A percentile compares a stretch with the other conserved stretches of the same genome.
Evolutionary conservation across 2,797 vertebrate species (phyloP).

Genomic region (Gastrophryne carolinensis): DNA sequence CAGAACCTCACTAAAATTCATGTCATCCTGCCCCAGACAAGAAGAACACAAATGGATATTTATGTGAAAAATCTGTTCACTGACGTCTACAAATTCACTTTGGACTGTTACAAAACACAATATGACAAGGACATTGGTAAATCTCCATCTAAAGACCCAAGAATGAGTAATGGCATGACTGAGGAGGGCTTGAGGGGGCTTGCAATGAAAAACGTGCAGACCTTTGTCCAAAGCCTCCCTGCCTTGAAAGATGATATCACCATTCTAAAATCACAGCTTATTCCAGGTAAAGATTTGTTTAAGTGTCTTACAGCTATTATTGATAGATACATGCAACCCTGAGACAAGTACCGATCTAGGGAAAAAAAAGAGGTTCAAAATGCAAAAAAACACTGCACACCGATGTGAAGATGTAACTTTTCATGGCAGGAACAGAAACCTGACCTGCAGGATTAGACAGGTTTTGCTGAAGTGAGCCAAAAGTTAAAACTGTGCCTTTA

Average conservation of each 20-base stretch:
- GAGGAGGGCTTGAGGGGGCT: conserved; percentile 45
- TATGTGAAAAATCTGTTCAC: conserved; percentile 83
- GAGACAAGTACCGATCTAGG: no score
- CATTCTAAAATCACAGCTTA: conserved; percentile 75
- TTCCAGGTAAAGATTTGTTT: conserved; percentile 76
- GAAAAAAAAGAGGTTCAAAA: no score
- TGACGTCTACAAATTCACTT: conserved; percentile 75
- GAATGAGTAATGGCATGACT: conserved; percentile 42
- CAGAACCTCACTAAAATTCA: conserved; percentile 67
- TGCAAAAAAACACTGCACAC: no score
- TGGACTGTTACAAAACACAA: conserved; percentile 58
- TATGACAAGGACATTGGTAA: conserved; percentile 43
- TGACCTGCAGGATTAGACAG: no score
- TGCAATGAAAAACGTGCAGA: conserved; percentile 66
- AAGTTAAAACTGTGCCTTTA: no score
- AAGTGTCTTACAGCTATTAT: no score
- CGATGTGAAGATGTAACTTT: no score
- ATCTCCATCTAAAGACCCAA: conserved; percentile 19
- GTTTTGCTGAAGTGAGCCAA: no score
- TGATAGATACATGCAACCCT: no score
- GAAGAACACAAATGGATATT: conserved; percentile 65
- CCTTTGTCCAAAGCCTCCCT: conserved; percentile 76
- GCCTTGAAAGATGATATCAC: conserved; percentile 71
- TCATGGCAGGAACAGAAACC: no score
- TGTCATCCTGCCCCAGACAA: conserved; percentile 68